Conservation (phyloP, 2,797 vertebrate species). For the Sebastes nivosus region DNA sequence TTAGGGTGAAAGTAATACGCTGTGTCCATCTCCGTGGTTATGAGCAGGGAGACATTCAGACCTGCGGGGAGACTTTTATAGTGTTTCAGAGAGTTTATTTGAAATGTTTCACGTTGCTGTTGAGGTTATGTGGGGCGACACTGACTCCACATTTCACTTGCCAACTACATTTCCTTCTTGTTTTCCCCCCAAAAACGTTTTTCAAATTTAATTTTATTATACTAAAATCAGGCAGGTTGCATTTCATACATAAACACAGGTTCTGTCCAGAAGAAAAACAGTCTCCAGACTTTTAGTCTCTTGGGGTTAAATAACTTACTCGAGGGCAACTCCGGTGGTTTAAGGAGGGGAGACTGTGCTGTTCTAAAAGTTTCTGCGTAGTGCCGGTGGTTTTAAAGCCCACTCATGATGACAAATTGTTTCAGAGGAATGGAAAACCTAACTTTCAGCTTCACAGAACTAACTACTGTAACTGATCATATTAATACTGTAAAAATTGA, state of each 20-base stretch:
- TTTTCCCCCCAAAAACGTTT: not conserved
- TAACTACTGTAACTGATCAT: not conserved
- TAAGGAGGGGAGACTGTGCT: constrained; percentile 10
- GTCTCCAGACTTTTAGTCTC: not conserved
- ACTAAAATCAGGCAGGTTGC: not conserved
- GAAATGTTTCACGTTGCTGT: not conserved
- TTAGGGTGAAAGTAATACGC: not conserved
- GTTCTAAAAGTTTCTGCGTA: constrained; percentile 15
- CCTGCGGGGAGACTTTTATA: not conserved
- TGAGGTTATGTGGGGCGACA: not conserved
- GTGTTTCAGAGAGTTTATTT: not conserved
- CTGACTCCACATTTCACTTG: not conserved
- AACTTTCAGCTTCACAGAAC: not conserved
- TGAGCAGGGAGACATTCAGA: not conserved
- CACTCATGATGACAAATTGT: constrained; percentile 21
- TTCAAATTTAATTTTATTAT: not conserved
- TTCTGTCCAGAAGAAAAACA: not conserved
- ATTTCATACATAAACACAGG: not conserved
- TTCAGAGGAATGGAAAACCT: not conserved
- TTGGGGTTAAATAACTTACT: constrained; percentile 11
- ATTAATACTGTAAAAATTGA: not conserved
- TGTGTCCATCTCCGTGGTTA: not conserved
- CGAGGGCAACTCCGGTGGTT: constrained; percentile 23
- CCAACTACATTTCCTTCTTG: not conserved
- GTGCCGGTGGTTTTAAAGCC: constrained; percentile 26